A percentile compares a stretch with the other conserved stretches of the same genome.
Evolutionary conservation across 2,113 vertebrate genomes (phyloP).

Genomic region (Tyrannus savana): DNA sequence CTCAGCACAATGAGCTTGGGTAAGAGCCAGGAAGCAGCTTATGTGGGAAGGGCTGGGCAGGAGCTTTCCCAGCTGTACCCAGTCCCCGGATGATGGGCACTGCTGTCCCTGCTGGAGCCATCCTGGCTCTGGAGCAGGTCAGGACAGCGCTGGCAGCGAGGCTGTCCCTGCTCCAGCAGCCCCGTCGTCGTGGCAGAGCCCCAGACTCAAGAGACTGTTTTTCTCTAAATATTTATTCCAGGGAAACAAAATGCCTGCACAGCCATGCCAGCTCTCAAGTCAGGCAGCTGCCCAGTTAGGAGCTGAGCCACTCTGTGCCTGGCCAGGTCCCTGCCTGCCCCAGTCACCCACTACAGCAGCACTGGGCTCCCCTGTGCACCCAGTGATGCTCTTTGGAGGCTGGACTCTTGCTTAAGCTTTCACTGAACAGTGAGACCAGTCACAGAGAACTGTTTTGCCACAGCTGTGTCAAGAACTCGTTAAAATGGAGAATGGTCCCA

Average conservation of each 20-base stretch:
- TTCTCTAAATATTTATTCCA: conserved; percentile 16
- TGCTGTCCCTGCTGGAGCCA: neutral
- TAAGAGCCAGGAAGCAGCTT: neutral
- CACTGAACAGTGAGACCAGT: neutral
- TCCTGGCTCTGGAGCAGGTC: neutral
- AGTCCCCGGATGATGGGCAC: neutral
- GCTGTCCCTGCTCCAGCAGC: neutral
- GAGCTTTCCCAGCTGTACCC: neutral
- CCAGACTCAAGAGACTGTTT: neutral
- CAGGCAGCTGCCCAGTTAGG: neutral
- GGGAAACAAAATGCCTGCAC: neutral
- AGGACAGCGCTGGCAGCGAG: neutral
- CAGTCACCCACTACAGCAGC: neutral
- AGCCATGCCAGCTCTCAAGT: neutral
- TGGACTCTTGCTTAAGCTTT: neutral
- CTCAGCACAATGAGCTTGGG: neutral
- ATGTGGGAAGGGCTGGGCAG: accelerated
- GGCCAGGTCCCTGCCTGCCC: neutral
- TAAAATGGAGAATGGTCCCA: neutral
- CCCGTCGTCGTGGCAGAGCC: neutral
- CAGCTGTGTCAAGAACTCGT: accelerated
- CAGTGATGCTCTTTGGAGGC: neutral
- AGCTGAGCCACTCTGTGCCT: neutral
- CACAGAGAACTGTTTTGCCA: neutral
- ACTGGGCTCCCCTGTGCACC: neutral